These are phyloP conservation scores for Hyles lineata DNA, from an alignment of 2,888 invertebrate genomes.

Conservation along the genomic window DNA sequence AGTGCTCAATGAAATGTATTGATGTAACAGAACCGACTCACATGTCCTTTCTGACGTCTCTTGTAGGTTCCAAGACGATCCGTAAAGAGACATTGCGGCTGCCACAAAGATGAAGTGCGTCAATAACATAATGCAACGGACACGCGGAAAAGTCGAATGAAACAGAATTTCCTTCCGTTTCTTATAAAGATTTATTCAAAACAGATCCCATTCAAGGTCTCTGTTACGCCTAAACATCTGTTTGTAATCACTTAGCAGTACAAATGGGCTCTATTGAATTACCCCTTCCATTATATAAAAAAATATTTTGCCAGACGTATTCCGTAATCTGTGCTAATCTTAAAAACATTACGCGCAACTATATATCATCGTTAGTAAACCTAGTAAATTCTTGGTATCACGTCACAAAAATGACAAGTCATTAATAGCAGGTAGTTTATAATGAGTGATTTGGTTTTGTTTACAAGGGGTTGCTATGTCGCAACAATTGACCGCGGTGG, in stretches of 20 bases:
- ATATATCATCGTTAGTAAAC: constrained; percentile 17
- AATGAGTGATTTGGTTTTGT: constrained; percentile 9
- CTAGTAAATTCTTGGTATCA: neutral
- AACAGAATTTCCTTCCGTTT: constrained; percentile 8
- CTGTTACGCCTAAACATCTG: too few species aligned
- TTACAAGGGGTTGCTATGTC: constrained; percentile 1
- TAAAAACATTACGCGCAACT: neutral
- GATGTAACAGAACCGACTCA: neutral
- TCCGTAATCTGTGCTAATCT: neutral
- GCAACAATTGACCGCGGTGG: neutral
- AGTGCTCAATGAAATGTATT: neutral
- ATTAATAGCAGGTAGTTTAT: neutral
- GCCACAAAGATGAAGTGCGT: neutral
- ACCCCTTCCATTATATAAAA: neutral
- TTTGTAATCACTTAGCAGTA: neutral
- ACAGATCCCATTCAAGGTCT: neutral
- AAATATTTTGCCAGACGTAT: neutral
- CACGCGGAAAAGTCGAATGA: neutral
- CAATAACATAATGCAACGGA: neutral
- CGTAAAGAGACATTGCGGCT: neutral
- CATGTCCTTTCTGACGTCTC: too few species aligned
- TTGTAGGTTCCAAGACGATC: neutral
- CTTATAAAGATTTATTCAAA: neutral
- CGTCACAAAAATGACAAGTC: neutral
- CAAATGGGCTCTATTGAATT: too few species aligned